Conservation (phyloP, 2,888 invertebrate genomes). For the Tromatobia lineatoria region DNA sequence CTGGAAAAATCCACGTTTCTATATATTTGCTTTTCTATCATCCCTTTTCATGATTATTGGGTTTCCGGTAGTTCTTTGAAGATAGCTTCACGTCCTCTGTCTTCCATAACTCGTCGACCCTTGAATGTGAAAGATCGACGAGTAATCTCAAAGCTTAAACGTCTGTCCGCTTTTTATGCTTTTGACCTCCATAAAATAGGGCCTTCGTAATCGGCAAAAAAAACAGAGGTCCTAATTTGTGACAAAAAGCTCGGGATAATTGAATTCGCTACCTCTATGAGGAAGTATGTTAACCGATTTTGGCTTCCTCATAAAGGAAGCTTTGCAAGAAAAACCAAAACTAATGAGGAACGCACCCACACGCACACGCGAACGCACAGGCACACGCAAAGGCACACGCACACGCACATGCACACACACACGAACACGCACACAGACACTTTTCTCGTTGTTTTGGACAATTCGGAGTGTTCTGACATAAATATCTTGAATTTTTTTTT, state of each 20-base stretch:
- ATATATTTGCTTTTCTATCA: neutral
- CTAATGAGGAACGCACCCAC: too few species aligned
- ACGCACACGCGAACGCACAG: too few species aligned
- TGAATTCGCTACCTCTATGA: neutral
- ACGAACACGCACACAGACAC: too few species aligned
- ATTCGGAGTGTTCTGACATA: too few species aligned
- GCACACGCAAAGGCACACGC: too few species aligned
- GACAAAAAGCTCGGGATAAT: slow-evolving; percentile 4
- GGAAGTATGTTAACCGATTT: too few species aligned
- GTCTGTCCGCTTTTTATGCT: neutral
- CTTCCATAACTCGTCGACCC: neutral
- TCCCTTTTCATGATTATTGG: neutral
- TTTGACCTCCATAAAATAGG: neutral
- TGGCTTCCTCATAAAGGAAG: too few species aligned
- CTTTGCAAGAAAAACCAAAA: too few species aligned
- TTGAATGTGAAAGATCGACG: neutral
- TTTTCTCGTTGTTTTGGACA: too few species aligned
- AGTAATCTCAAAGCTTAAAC: neutral
- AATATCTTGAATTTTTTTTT: too few species aligned
- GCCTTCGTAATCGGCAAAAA: neutral
- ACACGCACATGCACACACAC: too few species aligned
- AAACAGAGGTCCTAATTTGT: neutral
- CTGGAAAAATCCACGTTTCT: neutral
- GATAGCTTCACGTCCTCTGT: neutral
- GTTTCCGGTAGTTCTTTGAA: neutral